A percentile compares a stretch with the other conserved stretches of the same genome.
These are phyloP conservation scores for Amphilophus citrinellus DNA, from an alignment of 2,113 vertebrate species.

Conservation along the genomic window DNA sequence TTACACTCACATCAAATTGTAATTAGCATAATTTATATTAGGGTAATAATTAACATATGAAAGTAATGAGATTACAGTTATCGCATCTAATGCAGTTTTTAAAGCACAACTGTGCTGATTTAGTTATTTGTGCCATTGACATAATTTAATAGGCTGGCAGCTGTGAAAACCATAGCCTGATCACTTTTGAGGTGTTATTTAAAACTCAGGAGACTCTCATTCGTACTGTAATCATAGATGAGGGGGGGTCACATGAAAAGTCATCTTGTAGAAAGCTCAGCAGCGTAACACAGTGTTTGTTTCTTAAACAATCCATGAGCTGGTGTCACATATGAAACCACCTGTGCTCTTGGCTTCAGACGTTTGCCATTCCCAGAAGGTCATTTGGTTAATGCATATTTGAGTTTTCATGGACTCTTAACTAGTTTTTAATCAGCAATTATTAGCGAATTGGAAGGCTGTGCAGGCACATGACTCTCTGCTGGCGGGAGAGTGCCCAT, in stretches of 20 bases:
- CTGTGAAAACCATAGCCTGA: not conserved
- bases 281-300: slow-evolving; percentile 27
- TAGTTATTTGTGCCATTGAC: not conserved
- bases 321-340: slow-evolving; percentile 53
- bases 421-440: slow-evolving; percentile 95
- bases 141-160: not conserved
- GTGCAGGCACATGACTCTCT: slow-evolving; percentile 71
- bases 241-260: slow-evolving; percentile 14
- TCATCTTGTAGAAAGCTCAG: slow-evolving; percentile 33
- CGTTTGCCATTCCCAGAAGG: slow-evolving; percentile 79
- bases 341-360: slow-evolving; percentile 65
- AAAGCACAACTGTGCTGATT: slow-evolving; percentile 15
- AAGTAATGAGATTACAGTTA: slow-evolving; percentile 36
- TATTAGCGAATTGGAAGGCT: slow-evolving; percentile 86
- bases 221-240: not conserved
- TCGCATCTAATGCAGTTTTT: not conserved
- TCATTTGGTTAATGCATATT: slow-evolving; percentile 89
- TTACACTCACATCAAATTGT: slow-evolving; percentile 32
- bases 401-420: slow-evolving; percentile 90
- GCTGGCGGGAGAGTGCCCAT: slow-evolving; percentile 82
- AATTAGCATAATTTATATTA: slow-evolving; percentile 31
- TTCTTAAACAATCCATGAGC: slow-evolving; percentile 50
- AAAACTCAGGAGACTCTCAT: not conserved
- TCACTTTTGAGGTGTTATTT: not conserved
- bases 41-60: slow-evolving; percentile 28